Evolutionary conservation across 2,888 invertebrate genomes (phyloP).

Genomic region (Dimorphilus gyrociliatus): DNA sequence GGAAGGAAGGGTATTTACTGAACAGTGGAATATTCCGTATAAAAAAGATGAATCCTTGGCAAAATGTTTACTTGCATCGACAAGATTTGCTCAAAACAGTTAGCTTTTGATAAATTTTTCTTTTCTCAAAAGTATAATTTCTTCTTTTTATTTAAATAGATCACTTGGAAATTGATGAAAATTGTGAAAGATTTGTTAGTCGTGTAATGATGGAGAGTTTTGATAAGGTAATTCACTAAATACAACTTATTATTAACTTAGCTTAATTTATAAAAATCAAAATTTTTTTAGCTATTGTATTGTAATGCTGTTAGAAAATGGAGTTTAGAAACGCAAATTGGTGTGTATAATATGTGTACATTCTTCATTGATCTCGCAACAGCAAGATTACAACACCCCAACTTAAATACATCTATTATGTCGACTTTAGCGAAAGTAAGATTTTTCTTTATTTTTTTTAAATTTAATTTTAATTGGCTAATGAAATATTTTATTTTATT

Average conservation of each 20-base stretch:
- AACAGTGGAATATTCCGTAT: slow-evolving; percentile 42
- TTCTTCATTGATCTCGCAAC: slow-evolving; percentile 38
- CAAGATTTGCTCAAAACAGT: slow-evolving; percentile 37
- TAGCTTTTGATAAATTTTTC: slow-evolving; percentile 4
- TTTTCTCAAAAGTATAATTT: too few species aligned
- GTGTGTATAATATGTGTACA: slow-evolving; percentile 40
- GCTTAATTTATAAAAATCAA: background rate
- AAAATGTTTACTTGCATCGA: slow-evolving; percentile 39
- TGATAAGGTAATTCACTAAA: background rate
- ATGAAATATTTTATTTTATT: too few species aligned
- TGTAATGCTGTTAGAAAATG: slow-evolving; percentile 39
- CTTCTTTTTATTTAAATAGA: too few species aligned
- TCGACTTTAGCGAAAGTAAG: too few species aligned
- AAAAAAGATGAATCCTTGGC: slow-evolving; percentile 41
- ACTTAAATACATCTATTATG: too few species aligned
- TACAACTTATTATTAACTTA: background rate
- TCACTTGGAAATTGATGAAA: too few species aligned
- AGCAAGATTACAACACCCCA: slow-evolving; percentile 31
- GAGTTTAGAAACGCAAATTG: slow-evolving; percentile 41
- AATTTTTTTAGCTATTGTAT: slow-evolving; percentile 29
- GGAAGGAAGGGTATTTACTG: slow-evolving; percentile 40
- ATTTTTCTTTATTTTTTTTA: too few species aligned
- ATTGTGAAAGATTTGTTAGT: too few species aligned
- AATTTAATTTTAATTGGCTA: too few species aligned
- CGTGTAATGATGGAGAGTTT: background rate